Conservation (phyloP, 1,140 invertebrate genomes). For the Magallana angulata region DNA sequence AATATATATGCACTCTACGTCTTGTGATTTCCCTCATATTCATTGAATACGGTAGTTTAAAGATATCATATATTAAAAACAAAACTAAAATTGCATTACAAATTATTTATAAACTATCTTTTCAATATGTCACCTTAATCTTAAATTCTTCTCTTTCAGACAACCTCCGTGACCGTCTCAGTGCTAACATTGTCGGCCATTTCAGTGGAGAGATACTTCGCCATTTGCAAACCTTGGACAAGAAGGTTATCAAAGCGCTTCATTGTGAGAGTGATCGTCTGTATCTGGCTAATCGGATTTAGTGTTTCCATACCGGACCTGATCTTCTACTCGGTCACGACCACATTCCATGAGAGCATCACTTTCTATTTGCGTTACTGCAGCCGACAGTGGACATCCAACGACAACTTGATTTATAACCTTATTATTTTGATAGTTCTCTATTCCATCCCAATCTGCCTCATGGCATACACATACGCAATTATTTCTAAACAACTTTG, state of each 20-base stretch:
- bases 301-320: slow-evolving; percentile 80
- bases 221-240: slow-evolving; percentile 93
- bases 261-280: slow-evolving; percentile 87
- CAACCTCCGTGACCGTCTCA: slow-evolving; percentile 51
- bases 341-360: slow-evolving; percentile 49
- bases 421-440: slow-evolving; percentile 86
- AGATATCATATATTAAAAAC: no score
- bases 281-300: slow-evolving; percentile 91
- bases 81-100: no score
- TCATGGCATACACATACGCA: slow-evolving; percentile 92
- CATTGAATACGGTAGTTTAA: no score
- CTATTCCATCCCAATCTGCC: slow-evolving; percentile 87
- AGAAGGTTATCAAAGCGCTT: slow-evolving; percentile 86
- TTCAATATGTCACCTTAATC: not conserved
- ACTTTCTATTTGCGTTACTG: slow-evolving; percentile 58
- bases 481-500: slow-evolving; percentile 91
- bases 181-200: slow-evolving; percentile 94
- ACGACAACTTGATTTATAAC: slow-evolving; percentile 83
- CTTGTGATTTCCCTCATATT: no score
- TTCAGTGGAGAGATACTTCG: slow-evolving; percentile 94
- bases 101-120: no score
- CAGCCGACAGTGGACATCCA: slow-evolving; percentile 65
- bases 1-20: no score
- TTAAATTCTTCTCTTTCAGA: slow-evolving; percentile 47
- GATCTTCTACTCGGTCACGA: slow-evolving; percentile 61